Evolutionary conservation across 92 coral and sea anemone species (phyloP).

Genomic region (Blastomussa wellsi): DNA sequence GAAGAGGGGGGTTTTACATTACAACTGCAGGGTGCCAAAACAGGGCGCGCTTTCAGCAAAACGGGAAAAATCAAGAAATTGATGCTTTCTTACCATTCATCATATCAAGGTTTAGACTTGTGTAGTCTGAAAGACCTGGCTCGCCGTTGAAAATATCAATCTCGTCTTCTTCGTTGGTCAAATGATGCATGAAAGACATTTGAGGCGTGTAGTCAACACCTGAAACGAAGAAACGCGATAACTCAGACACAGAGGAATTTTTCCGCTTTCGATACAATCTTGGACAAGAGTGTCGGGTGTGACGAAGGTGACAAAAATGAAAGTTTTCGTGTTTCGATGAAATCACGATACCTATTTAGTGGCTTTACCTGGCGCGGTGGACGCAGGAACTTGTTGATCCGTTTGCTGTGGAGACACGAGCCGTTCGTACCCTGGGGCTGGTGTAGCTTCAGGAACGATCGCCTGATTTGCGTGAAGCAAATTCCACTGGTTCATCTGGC

Average conservation of each 20-base stretch:
- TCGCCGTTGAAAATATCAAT: conserved; percentile 7
- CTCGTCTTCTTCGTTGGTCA: conserved; percentile 9
- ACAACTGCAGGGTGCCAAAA: not conserved
- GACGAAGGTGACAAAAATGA: not conserved
- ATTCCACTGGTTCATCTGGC: conserved; percentile 21
- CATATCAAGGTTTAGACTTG: not conserved
- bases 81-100: not conserved
- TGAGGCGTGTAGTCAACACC: not conserved
- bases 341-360: not conserved
- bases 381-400: not conserved
- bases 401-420: not conserved
- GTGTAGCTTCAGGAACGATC: conserved; percentile 66
- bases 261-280: not conserved
- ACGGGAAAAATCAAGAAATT: not conserved
- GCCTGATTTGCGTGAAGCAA: conserved; percentile 56
- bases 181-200: not conserved
- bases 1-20: not conserved
- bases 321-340: not conserved
- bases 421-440: conserved; percentile 47
- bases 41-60: not conserved
- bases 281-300: not conserved
- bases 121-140: not conserved
- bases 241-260: not conserved
- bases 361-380: conserved; percentile 17
- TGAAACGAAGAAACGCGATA: not conserved